Evolutionary conservation across 2,113 vertebrate species (phyloP).

Genomic region (Albula glossodonta): DNA sequence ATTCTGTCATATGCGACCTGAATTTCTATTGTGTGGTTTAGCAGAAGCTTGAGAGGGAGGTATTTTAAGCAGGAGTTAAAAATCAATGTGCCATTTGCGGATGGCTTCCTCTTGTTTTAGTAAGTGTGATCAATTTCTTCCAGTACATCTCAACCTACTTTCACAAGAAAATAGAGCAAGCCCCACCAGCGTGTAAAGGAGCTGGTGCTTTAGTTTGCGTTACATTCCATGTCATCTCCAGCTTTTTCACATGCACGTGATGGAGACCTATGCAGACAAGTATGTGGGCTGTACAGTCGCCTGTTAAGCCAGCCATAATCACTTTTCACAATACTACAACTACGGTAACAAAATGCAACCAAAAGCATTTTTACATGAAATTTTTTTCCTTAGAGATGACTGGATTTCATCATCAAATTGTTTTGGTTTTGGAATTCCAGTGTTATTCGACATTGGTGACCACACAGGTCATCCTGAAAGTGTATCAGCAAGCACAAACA

Average conservation of each 20-base stretch:
- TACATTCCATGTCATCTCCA: slow-evolving; percentile 11
- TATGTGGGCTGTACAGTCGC: not conserved
- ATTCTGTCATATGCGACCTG: not conserved
- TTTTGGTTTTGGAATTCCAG: not conserved
- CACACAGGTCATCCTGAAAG: not conserved
- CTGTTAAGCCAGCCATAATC: not conserved
- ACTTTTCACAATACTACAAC: not conserved
- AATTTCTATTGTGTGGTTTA: not conserved
- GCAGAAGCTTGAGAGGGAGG: slow-evolving; percentile 11
- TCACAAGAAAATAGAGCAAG: slow-evolving; percentile 49
- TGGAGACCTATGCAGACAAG: not conserved
- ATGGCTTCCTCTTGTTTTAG: slow-evolving; percentile 40
- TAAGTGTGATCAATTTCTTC: slow-evolving; percentile 42
- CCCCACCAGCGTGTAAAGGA: slow-evolving; percentile 43
- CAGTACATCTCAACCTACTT: slow-evolving; percentile 57
- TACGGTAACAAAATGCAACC: not conserved
- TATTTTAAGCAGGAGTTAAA: slow-evolving; percentile 32
- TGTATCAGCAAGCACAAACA: too few species aligned
- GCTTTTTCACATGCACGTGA: not conserved
- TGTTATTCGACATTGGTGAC: not conserved
- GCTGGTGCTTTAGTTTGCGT: slow-evolving; percentile 32
- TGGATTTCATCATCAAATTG: not conserved
- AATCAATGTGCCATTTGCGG: slow-evolving; percentile 26
- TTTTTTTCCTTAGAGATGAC: not conserved
- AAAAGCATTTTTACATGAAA: too few species aligned